These are phyloP conservation scores for Linnaemya tessellans DNA, from an alignment of 2,888 invertebrate genomes.

Conservation along the genomic window DNA sequence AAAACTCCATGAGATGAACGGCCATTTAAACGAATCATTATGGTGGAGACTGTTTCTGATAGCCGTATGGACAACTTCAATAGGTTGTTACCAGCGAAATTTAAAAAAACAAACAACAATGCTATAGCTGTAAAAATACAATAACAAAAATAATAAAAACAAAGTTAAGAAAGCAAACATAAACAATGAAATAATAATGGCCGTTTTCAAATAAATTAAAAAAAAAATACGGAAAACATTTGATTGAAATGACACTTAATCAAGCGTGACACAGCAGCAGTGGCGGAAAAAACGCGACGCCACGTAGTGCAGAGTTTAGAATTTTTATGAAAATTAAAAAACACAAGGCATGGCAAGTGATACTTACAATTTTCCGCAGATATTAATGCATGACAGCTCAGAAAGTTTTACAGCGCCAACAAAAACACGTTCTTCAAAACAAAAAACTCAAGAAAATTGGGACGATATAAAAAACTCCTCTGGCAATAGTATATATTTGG, in stretches of 20 bases:
- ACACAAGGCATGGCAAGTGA: too few species aligned
- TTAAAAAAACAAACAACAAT: conserved; percentile 1
- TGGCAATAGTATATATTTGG: too few species aligned
- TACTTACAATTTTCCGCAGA: too few species aligned
- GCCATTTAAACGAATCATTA: conserved; percentile 37
- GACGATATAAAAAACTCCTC: too few species aligned
- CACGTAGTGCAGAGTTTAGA: not conserved
- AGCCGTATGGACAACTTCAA: conserved; percentile 55
- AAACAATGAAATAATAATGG: conserved; percentile 33
- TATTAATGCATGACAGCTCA: too few species aligned
- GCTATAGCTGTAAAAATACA: not conserved
- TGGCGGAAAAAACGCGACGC: not conserved
- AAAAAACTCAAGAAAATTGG: too few species aligned
- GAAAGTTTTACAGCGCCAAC: too few species aligned
- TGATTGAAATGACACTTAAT: conserved; percentile 76
- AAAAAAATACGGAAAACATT: conserved; percentile 8
- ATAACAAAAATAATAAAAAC: conserved; percentile 7
- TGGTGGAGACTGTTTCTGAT: conserved; percentile 61
- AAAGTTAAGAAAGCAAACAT: not conserved
- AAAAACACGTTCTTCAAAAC: too few species aligned
- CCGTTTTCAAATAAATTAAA: conserved; percentile 4
- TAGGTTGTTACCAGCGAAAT: conserved; percentile 22
- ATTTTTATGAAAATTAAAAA: not conserved
- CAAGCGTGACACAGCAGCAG: conserved; percentile 72
- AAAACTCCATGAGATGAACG: not conserved